Base-by-base conservation (phyloP, 1,140 invertebrate genomes). In the Lanistes nyassanus region DNA sequence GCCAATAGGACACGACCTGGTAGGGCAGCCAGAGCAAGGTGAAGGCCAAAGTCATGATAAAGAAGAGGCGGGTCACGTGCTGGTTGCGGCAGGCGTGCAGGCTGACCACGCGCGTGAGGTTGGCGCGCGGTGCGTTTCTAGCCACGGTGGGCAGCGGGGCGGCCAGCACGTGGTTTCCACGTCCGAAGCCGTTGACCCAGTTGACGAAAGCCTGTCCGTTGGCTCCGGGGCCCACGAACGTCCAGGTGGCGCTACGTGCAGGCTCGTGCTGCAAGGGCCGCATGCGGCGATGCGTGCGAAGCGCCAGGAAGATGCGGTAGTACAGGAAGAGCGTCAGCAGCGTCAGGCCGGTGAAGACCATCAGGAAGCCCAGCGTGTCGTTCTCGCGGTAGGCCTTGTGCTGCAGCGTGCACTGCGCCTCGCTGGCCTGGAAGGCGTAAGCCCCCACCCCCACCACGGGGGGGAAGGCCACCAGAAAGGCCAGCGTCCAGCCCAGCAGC, bases 141-240 rank as follows among this genome's bases (percentile, higher is more conserved):
- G 70, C 76, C 1, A 82, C 79, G 55, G 73, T 77, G 42, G 81
- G 74, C 13, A 76, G 78, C 39, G 75, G 72, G 1, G 62, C 66
- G 13, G 62, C 74, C 2, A 72, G 77, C 29, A 70, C 19, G 66
- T 26, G 5, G 31, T 19, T 42, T 23, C 34, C 5, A 29, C 64
- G 19, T 6, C 34, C 13, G 75, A 86, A 83, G 11, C 86, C 86
- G 66, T 85, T 85, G 29, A 87, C 74, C 83, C 84, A 85, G 75
- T 85, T 85, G 26, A 84, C 80, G 53, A 85, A 71, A 34, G 84
- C 81, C 64, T 85, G 82, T 29, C 82, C 83, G 64, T 84, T 85
- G 4, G 83, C 84, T 26, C 86, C 86, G 0, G 81, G 85, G 0
- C 84, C 86, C 26, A 86, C 77, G 72, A 88, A 88, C 7, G 83